A percentile compares a stretch with the other conserved stretches of the same genome.
phyloP scores from a whole-genome alignment of 2,797 vertebrate species.

The Lagocephalus sceleratus region DNA sequence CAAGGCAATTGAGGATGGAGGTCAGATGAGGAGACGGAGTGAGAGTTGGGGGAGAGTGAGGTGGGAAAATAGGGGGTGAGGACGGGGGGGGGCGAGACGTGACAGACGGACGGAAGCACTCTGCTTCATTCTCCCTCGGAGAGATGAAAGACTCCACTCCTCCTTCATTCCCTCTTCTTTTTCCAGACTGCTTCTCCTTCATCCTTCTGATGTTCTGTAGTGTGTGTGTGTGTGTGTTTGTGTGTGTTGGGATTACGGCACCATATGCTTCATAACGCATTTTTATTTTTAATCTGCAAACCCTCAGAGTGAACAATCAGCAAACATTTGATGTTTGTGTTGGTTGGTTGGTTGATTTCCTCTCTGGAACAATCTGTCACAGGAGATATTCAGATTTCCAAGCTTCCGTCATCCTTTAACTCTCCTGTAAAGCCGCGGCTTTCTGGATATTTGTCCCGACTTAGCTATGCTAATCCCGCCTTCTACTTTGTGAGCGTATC shows the following conservation, averaged over 20 bases:
- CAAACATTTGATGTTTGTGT: not conserved
- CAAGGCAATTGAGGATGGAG: not conserved
- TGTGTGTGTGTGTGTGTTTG: slow-evolving; percentile 10
- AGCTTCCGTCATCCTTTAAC: no score
- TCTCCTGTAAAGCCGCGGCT: no score
- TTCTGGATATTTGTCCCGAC: no score
- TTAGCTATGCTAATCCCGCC: no score
- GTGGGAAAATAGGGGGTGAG: not conserved
- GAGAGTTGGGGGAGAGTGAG: not conserved
- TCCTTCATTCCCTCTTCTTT: slow-evolving; percentile 17
- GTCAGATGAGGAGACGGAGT: not conserved
- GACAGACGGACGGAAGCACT: slow-evolving; percentile 5
- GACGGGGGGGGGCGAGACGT: not conserved
- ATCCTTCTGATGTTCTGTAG: slow-evolving; percentile 5
- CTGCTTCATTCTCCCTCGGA: slow-evolving; percentile 29
- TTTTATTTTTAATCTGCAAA: not conserved
- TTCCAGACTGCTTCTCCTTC: slow-evolving; percentile 14
- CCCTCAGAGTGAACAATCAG: not conserved
- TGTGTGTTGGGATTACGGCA: not conserved
- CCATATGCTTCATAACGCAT: not conserved
- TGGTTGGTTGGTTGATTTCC: no score
- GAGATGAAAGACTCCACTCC: slow-evolving; percentile 36
- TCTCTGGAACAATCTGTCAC: no score
- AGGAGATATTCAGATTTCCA: no score
- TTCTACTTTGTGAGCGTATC: no score